Conservation (phyloP, 1,140 invertebrate species). For the Trichonephila clavipes region DNA sequence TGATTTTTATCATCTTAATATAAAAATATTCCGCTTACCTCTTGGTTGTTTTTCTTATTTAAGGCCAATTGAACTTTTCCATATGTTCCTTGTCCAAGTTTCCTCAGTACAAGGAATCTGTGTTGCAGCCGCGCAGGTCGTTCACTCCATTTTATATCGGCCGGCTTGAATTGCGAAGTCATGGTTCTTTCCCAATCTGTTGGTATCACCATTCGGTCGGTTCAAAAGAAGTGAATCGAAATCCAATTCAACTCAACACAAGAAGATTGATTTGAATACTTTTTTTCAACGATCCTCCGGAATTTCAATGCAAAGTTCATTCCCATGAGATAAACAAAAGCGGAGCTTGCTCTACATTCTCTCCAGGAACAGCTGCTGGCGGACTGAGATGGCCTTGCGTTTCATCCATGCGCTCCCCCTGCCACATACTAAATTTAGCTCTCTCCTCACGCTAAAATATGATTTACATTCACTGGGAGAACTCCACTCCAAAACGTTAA, state of each 20-base stretch:
- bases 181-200: not conserved
- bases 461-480: not conserved
- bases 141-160: not conserved
- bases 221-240: too few relatives aligned
- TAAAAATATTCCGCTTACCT: conserved; percentile 84
- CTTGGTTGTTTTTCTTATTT: conserved; percentile 97
- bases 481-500: not conserved
- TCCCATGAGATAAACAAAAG: conserved; percentile 64
- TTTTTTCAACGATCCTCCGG: not conserved
- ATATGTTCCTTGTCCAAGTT: conserved; percentile 98
- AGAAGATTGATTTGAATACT: too few relatives aligned
- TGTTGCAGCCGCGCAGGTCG: conserved; percentile 80
- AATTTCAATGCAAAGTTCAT: conserved; percentile 62
- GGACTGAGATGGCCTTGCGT: conserved; percentile 36
- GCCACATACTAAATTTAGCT: conserved; percentile 50
- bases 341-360: conserved; percentile 24
- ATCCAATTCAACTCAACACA: too few relatives aligned
- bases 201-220: not conserved
- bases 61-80: conserved; percentile 98
- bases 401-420: not conserved
- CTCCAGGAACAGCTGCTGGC: not conserved
- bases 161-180: not conserved
- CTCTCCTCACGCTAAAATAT: conserved; percentile 20
- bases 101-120: conserved; percentile 97
- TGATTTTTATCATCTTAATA: not conserved